Evolutionary conservation across 2,113 vertebrate genomes (phyloP), one percentile per base, ranked within the genome.

Genomic region (Grantiella picta): DNA sequence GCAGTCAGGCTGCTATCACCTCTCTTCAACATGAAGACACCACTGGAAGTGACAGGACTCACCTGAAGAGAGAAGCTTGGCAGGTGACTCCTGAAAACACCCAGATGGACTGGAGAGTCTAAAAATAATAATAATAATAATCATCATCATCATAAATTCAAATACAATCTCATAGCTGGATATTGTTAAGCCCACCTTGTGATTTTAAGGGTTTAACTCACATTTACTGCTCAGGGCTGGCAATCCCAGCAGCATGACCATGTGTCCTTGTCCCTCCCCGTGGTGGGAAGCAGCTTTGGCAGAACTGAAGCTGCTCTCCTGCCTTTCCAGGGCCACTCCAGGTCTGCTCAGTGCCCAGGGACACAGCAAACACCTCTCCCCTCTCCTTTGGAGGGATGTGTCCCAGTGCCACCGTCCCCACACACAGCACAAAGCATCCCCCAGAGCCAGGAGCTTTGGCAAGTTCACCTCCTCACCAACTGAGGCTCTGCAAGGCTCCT

Each of bases 361-460:
- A 15, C 38, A 38, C 35, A 60, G 33, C 66, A 44, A 28, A 53
- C 11, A 13, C 27, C n/a, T 71, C 9, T 63, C 52, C 52, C 64
- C 29, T 66, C 31, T 45, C 47, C 12, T 38, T 8, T 6, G 7
- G 42, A 53, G 87, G 22, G 27, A 7, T 49, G 76, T 75, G 61
- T 18, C 61, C 88, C 11, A 0, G 23, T 25, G 45, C n/a, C 44
- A 12, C 1, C 0, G 12, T 52, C 35, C 38, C 82, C 29, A 5
- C 38, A 12, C 42, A 7, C 0, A 0, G 36, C 54, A 72, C 82
- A 33, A 38, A 78, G 40, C 5, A 0, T 47, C 40, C 7, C 7
- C 40, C 10, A 0, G 2, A 52, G 47, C 52, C 89, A 49, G 70
- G 65, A 84, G 56, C 94, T 82, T 5, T 35, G 42, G 47, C 50